A percentile compares a stretch with the other conserved stretches of the same genome.
phyloP scores from a whole-genome alignment of 2,797 vertebrate species.

The Myotis vivesi region DNA sequence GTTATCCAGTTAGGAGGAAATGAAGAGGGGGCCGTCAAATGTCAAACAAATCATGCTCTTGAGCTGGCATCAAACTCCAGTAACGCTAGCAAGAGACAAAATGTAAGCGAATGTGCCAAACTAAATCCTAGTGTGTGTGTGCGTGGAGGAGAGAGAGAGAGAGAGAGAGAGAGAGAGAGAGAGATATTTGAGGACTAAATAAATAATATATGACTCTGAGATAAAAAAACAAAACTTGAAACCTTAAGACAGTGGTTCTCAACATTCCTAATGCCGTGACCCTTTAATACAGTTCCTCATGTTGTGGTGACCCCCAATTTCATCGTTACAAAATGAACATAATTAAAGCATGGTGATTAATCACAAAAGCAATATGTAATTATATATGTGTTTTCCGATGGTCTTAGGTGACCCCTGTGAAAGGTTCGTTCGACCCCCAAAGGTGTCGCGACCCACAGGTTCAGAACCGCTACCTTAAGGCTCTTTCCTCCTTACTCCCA shows the following conservation, averaged over 20 bases:
- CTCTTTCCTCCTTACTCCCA: background rate
- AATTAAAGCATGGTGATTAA: too few relatives aligned
- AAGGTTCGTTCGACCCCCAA: too few relatives aligned
- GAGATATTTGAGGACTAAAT: background rate
- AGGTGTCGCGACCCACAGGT: too few relatives aligned
- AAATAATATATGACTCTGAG: background rate
- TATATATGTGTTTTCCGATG: too few relatives aligned
- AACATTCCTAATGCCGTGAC: too few relatives aligned
- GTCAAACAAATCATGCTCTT: slow-evolving; percentile 41
- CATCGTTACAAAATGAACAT: too few relatives aligned
- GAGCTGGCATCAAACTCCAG: background rate
- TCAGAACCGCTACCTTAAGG: background rate
- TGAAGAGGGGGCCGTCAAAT: background rate
- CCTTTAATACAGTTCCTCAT: too few relatives aligned
- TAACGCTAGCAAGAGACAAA: slow-evolving; percentile 39
- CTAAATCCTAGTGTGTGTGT: background rate
- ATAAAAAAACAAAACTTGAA: slow-evolving; percentile 25
- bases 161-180: background rate
- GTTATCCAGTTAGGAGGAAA: slow-evolving; percentile 45
- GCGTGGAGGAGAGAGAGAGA: background rate
- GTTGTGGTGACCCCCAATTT: too few relatives aligned
- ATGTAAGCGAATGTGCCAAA: background rate
- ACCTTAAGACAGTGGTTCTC: background rate
- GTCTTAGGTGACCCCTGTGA: too few relatives aligned
- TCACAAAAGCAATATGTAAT: too few relatives aligned